Conservation (phyloP, 2,113 vertebrate species). For the Halcyon malimbica region DNA sequence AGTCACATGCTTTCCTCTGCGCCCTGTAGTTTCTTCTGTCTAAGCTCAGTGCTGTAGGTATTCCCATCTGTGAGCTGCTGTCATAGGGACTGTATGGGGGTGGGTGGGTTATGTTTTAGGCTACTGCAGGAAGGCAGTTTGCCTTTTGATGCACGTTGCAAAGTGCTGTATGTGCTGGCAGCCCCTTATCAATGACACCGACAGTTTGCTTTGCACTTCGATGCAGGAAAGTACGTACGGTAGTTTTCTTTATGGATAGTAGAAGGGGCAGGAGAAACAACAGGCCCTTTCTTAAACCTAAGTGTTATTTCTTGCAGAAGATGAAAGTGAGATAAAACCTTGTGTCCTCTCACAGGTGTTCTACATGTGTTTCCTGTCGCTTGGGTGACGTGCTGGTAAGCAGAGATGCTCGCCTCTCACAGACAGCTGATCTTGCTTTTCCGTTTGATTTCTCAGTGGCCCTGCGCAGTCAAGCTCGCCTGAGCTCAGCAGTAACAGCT, state of each 20-base stretch:
- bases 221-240: not conserved
- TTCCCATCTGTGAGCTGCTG: not conserved
- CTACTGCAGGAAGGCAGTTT: not conserved
- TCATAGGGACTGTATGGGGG: not conserved
- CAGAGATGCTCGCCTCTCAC: not conserved
- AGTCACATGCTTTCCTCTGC: not conserved
- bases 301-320: not conserved
- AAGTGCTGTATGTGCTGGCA: not conserved
- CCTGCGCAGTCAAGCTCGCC: slow-evolving; percentile 28
- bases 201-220: not conserved
- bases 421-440: not conserved
- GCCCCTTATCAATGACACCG: not conserved
- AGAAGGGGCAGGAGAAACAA: not conserved
- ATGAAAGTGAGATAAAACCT: not conserved
- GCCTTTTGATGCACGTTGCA: not conserved
- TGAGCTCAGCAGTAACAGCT: slow-evolving; percentile 48
- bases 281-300: not conserved
- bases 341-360: not conserved
- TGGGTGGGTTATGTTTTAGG: not conserved
- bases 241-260: not conserved
- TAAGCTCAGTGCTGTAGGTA: not conserved
- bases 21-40: not conserved
- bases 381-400: not conserved
- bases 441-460: slow-evolving; percentile 1
- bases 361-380: not conserved